Conservation (phyloP, 2,113 vertebrate species). For the Mesoclemmys tuberculata region DNA sequence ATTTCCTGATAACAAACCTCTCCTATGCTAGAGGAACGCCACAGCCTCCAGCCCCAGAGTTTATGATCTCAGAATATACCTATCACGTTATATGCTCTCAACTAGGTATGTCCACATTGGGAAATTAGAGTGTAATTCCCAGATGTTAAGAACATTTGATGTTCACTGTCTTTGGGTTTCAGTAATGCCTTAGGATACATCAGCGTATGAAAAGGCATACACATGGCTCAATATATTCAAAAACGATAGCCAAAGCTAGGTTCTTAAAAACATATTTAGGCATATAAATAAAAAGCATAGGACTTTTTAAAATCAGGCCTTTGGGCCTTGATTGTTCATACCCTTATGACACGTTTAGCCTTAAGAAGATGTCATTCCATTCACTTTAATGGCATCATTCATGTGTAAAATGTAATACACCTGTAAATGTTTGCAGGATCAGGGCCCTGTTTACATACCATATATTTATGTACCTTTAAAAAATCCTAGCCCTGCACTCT, state of each 20-base stretch:
- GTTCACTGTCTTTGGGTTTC: neutral
- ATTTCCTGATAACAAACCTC: constrained; percentile 46
- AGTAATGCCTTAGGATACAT: neutral
- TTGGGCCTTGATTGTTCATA: neutral
- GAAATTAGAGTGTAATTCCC: constrained; percentile 52
- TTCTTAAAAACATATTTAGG: neutral
- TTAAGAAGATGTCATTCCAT: neutral
- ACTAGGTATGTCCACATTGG: constrained; percentile 35
- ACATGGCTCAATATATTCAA: neutral
- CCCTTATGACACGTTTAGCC: neutral
- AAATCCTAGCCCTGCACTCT: neutral
- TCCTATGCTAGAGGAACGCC: neutral
- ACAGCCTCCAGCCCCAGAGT: constrained; percentile 17
- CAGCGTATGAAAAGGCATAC: neutral
- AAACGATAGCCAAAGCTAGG: neutral
- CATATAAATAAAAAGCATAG: neutral
- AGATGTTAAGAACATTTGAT: neutral
- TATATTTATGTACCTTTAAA: neutral
- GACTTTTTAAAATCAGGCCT: neutral
- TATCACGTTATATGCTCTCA: constrained; percentile 31
- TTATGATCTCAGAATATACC: constrained; percentile 24
- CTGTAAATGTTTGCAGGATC: neutral
- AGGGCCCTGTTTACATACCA: neutral
- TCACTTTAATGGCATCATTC: neutral
- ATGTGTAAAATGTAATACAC: neutral